Conservation (phyloP, 2,113 vertebrate genomes). For the Xenopus tropicalis region UCB_Xtro_10.0 CM004446.2:81770001-81770500, state of each 20-base stretch:
- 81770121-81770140: neutral
- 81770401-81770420: too few relatives aligned
- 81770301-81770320: neutral
- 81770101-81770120: neutral
- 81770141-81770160: neutral
- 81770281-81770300: neutral
- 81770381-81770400: too few relatives aligned
- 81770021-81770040: neutral
- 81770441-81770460: too few relatives aligned
- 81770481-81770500: too few relatives aligned
- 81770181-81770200: neutral
- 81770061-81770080: neutral
- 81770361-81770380: neutral
- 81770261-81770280: neutral
- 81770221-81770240: neutral
- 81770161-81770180: neutral
- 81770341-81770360: neutral
- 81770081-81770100: neutral
- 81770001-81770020: conserved; percentile 23
- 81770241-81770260: neutral
- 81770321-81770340: neutral
- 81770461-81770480: too few relatives aligned
- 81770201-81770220: neutral
- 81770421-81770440: too few relatives aligned
- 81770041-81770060: neutral